Conservation (phyloP, 2,888 invertebrate genomes). For the Nasonovia ribisnigri region DNA sequence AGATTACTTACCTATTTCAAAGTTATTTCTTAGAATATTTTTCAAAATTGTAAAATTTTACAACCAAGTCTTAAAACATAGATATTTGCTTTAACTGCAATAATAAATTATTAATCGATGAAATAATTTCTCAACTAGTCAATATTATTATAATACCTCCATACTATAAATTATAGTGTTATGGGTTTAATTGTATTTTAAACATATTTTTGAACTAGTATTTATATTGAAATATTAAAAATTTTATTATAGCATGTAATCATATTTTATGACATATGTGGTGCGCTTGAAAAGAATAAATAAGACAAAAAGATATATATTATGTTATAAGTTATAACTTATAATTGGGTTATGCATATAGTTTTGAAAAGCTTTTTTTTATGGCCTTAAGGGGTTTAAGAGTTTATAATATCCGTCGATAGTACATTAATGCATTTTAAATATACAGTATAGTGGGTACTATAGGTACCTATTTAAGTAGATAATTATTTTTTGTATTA, state of each 20-base stretch:
- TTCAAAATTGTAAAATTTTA: background rate
- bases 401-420: too few species aligned
- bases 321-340: too few species aligned
- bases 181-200: background rate
- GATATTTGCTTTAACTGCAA: background rate
- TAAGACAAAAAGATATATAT: too few species aligned
- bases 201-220: background rate
- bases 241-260: background rate
- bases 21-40: background rate
- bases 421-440: too few species aligned
- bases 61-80: background rate
- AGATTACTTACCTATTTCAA: background rate
- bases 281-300: background rate
- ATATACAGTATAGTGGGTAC: background rate
- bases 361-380: too few species aligned
- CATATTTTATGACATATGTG: background rate
- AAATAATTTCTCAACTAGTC: background rate
- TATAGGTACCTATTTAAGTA: background rate
- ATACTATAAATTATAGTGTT: background rate
- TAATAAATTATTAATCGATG: background rate
- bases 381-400: too few species aligned
- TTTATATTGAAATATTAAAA: background rate
- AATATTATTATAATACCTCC: background rate
- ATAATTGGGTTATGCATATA: background rate
- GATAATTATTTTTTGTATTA: background rate